phyloP scores from a whole-genome alignment of 2,797 vertebrate species.

The Acrocephalus scirpaceus region DNA sequence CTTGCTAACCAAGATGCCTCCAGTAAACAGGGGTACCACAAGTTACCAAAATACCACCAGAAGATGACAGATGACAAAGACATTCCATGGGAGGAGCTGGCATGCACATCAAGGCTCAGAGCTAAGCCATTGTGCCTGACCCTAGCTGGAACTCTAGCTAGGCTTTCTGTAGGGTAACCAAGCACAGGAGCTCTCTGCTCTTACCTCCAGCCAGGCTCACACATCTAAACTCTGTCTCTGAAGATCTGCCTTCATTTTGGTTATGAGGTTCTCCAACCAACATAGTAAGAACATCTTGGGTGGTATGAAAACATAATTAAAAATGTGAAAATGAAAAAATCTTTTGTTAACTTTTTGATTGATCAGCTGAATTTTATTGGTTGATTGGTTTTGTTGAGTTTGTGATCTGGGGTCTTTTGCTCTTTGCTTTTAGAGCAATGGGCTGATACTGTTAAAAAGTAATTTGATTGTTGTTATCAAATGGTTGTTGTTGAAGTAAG shows the following conservation, averaged over 20 bases:
- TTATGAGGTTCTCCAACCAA: neutral
- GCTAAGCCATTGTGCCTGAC: accelerated
- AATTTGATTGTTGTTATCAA: neutral
- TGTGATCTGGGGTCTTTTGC: neutral
- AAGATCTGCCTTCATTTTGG: neutral
- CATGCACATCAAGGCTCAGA: neutral
- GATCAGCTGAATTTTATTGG: neutral
- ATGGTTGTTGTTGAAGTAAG: neutral
- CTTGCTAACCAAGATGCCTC: neutral
- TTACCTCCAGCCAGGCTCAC: neutral
- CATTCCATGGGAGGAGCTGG: neutral
- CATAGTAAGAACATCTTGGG: neutral
- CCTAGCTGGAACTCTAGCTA: too few relatives aligned
- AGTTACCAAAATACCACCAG: neutral
- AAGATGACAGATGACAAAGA: neutral
- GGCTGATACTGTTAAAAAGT: neutral
- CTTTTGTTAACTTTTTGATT: neutral
- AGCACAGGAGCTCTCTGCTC: neutral
- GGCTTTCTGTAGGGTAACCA: neutral
- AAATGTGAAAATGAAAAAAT: neutral
- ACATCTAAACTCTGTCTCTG: neutral
- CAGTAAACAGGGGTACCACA: neutral
- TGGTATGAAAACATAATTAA: neutral
- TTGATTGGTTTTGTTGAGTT: neutral
- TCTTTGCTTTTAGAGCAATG: neutral